Evolutionary conservation across 2,888 invertebrate species (phyloP).

Genomic region (Pseudeuparius sepicola): DNA sequence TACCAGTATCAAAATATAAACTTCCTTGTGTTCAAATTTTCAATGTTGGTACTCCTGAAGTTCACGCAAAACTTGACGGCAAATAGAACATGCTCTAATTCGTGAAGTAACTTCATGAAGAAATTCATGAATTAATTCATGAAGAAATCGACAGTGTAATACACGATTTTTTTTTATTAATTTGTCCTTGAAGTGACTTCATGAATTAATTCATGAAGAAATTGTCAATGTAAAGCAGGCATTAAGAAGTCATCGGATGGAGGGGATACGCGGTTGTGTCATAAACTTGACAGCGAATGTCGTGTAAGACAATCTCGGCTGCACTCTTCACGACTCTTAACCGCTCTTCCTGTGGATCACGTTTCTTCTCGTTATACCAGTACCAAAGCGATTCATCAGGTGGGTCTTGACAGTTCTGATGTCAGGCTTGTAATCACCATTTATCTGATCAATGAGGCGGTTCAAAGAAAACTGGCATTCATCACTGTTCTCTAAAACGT

Average conservation of each 20-base stretch:
- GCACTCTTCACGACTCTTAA: conserved; percentile 4
- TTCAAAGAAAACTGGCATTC: conserved; percentile 5
- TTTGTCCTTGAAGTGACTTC: too few species aligned
- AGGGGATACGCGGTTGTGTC: conserved; percentile 3
- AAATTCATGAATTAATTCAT: too few species aligned
- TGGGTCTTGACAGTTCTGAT: conserved; percentile 6
- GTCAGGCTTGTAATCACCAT: conserved; percentile 6
- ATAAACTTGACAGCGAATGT: conserved; percentile 4
- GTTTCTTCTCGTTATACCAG: neutral
- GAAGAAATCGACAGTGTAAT: too few species aligned
- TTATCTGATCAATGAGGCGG: conserved; percentile 2
- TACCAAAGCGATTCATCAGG: conserved; percentile 4
- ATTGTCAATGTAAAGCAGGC: too few species aligned
- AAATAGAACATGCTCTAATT: too few species aligned
- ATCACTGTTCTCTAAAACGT: conserved; percentile 2
- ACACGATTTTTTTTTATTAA: too few species aligned
- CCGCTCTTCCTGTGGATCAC: conserved; percentile 3
- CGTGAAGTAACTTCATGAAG: too few species aligned
- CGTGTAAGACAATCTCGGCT: conserved; percentile 7
- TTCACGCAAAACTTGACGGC: too few species aligned
- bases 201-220: too few species aligned
- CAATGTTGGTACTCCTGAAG: too few species aligned
- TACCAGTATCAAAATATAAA: too few species aligned
- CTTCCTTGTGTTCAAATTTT: too few species aligned
- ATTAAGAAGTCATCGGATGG: conserved; percentile 6